Base-by-base conservation (phyloP, 2,888 invertebrate genomes). In the Pharmacophagus antenor region DNA sequence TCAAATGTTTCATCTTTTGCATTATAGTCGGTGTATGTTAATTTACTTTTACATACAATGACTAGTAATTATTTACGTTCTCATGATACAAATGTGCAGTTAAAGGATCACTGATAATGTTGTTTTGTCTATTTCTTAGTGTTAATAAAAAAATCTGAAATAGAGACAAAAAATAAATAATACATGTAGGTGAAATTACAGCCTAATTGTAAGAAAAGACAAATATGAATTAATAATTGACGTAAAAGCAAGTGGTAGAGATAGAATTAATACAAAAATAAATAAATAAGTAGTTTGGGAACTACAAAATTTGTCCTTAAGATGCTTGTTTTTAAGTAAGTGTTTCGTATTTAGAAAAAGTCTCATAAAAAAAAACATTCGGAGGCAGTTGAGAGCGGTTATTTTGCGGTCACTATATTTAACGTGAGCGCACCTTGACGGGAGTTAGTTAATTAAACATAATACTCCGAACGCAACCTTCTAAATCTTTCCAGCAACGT, bases 401-500 rank as follows among this genome's bases (percentile, higher is more conserved):
- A 84, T 84, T 84, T 81, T 76, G 82, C 82, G 79, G 82, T 80
- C 80, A 79, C 80, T 80, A 79, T 80, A 78, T 75, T 83, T 82
- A 79, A 66, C 68, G 68, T 71, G 71, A 70, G 68, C 67, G 75
- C 78, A 79, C 75, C 82, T 82, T 82, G 78, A 78, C 77, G 76
- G 78, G 76, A 75, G 75, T 79, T 73, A 70, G 75, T 77, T 81
- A 84, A 85, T 84, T 84, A 80, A 82, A 79, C 77, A 70, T 75
- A 78, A 80, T 82, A 76, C 70, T 70, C 66, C 66, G 67, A 70
- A 70, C 67, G 71, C 70, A 72, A 72, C 72, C 70, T 69, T 70
- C 69, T 71, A 72, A 72, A 69, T 65, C 69, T 67, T 63, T 65
- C 65, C 65, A 65, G 62, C 67, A 69, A 62, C 68, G 64, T 68